Evolutionary conservation across 1,140 invertebrate genomes (phyloP).

Genomic region (Stegodyphus mimosarum): DNA sequence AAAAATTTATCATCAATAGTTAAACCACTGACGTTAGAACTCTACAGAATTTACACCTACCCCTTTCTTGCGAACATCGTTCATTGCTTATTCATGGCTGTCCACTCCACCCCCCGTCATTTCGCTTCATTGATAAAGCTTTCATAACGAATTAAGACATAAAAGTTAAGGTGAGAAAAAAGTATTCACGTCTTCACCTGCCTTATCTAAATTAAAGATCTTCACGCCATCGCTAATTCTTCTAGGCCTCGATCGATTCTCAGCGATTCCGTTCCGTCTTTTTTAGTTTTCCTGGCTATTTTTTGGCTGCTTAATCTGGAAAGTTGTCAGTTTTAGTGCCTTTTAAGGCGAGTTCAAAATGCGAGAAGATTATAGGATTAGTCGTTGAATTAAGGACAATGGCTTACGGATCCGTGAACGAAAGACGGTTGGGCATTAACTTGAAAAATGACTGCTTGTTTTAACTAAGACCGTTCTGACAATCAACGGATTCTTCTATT

Average conservation of each 20-base stretch:
- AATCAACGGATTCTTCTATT: too few species aligned
- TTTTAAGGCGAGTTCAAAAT: conserved; percentile 1
- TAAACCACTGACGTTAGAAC: too few species aligned
- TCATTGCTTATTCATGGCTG: conserved; percentile 46
- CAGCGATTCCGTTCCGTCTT: background rate
- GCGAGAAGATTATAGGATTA: conserved; percentile 36
- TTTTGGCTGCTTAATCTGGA: conserved; percentile 7
- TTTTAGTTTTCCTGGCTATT: background rate
- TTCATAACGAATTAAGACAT: conserved; percentile 16
- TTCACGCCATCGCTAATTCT: conserved; percentile 1
- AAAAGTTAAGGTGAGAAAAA: too few species aligned
- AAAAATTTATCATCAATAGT: too few species aligned
- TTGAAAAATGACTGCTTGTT: too few species aligned
- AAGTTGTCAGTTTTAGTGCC: conserved; percentile 41
- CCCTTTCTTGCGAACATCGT: background rate
- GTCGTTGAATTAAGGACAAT: background rate
- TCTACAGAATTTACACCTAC: too few species aligned
- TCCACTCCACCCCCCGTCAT: background rate
- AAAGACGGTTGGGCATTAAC: too few species aligned
- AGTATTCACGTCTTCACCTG: conserved; percentile 6
- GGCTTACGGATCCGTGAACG: too few species aligned
- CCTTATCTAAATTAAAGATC: conserved; percentile 58
- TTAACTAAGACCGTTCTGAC: too few species aligned
- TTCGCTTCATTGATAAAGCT: conserved; percentile 49
- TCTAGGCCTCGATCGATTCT: conserved; percentile 24